Evolutionary conservation across 2,888 invertebrate genomes (phyloP).

Genomic region (Nycteola revayana): DNA sequence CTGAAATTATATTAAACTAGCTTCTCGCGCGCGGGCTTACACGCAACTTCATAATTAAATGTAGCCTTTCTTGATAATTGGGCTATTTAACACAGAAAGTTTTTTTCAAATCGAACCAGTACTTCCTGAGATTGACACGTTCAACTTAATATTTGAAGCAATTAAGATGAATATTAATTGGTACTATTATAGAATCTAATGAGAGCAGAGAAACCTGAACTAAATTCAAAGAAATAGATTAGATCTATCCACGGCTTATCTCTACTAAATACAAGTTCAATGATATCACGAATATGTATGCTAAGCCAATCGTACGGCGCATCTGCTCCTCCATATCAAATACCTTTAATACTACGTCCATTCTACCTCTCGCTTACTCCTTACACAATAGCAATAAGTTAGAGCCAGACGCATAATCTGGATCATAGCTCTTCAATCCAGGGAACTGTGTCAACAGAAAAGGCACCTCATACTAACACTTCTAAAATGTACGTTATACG

Average conservation of each 20-base stretch:
- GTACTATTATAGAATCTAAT: no score
- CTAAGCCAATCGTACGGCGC: slow-evolving; percentile 50
- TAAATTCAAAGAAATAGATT: no score
- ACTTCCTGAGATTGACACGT: no score
- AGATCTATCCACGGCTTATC: slow-evolving; percentile 50
- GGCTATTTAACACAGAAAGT: no score
- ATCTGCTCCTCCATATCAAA: slow-evolving; percentile 71
- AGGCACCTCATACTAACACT: slow-evolving; percentile 51
- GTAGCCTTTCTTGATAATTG: no score
- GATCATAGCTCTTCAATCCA: slow-evolving; percentile 64
- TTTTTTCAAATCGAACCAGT: no score
- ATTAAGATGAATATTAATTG: no score
- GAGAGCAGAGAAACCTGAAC: no score
- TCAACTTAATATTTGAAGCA: no score
- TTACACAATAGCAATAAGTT: slow-evolving; percentile 11
- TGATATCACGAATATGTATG: slow-evolving; percentile 69
- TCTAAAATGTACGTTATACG: slow-evolving; percentile 52
- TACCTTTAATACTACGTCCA: slow-evolving; percentile 46
- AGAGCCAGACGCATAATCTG: slow-evolving; percentile 53
- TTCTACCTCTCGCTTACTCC: slow-evolving; percentile 46
- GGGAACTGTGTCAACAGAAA: slow-evolving; percentile 80
- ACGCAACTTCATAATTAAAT: no score
- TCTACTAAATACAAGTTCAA: slow-evolving; percentile 67
- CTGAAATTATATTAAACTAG: no score
- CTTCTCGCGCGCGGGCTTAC: no score